phyloP scores from a whole-genome alignment of 23 tunicate genomes.

The Oikopleura dioica region DNA sequence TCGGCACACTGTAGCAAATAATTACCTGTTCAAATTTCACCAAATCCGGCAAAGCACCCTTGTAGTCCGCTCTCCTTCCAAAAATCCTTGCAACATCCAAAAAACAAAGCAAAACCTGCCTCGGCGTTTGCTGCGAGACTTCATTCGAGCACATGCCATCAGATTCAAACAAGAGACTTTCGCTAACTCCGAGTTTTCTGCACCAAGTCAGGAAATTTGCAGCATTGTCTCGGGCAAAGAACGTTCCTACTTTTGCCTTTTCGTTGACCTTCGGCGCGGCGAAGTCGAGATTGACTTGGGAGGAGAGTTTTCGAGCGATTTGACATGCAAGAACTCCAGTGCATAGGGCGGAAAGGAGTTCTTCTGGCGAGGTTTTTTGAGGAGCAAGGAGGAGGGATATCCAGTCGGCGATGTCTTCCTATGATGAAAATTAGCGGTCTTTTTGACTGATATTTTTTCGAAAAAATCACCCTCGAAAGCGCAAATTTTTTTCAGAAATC shows the following conservation, averaged over 20 bases:
- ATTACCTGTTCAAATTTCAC: slow-evolving; percentile 13
- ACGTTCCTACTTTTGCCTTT: slow-evolving; percentile 39
- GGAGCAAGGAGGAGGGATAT: background rate
- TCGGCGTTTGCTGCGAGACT: slow-evolving; percentile 42
- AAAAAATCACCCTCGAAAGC: background rate
- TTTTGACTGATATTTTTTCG: background rate
- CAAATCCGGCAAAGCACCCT: background rate
- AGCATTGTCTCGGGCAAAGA: slow-evolving; percentile 47
- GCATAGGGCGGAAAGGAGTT: background rate
- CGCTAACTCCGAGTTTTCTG: slow-evolving; percentile 22
- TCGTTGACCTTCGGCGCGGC: slow-evolving; percentile 26
- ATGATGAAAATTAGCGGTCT: background rate
- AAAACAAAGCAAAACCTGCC: slow-evolving; percentile 36
- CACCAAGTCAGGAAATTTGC: slow-evolving; percentile 59
- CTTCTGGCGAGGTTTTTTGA: background rate
- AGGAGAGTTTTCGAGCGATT: background rate
- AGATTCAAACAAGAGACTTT: slow-evolving; percentile 32
- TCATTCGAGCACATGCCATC: slow-evolving; percentile 21
- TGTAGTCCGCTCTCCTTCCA: slow-evolving; percentile 18
- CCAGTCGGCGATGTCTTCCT: slow-evolving; percentile 12
- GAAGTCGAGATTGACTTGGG: background rate
- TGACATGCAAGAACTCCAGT: background rate
- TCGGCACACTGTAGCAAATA: too few relatives aligned
- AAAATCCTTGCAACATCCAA: slow-evolving; percentile 42
- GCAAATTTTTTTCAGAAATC: background rate